Evolutionary conservation across 2,797 vertebrate species (phyloP).

Genomic region (Phataginus tetradactyla): DNA sequence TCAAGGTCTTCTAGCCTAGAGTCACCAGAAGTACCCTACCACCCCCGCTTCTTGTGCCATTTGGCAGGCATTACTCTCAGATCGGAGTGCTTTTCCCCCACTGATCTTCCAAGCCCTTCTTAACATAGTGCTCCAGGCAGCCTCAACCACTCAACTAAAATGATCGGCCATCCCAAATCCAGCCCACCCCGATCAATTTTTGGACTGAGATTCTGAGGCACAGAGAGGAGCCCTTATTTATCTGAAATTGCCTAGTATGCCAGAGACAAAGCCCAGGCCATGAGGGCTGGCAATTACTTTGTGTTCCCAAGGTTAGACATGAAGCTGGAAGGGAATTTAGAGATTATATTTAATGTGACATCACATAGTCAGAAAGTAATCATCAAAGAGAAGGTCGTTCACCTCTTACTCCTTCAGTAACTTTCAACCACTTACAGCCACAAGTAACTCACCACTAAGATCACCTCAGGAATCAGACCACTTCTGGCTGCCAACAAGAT

Average conservation of each 20-base stretch:
- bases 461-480: neutral
- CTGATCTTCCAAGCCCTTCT: neutral
- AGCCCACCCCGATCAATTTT: too few relatives aligned
- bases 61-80: neutral
- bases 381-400: too few relatives aligned
- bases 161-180: neutral
- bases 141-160: neutral
- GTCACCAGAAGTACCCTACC: neutral
- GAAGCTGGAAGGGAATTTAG: neutral
- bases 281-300: neutral
- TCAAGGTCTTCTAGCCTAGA: neutral
- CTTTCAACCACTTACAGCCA: neutral
- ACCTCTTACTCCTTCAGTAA: neutral
- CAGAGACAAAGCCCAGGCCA: neutral
- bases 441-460: neutral
- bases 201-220: neutral
- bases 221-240: neutral
- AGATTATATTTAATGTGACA: neutral
- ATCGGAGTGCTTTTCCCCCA: neutral
- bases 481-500: neutral
- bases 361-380: neutral
- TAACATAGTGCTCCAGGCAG: neutral
- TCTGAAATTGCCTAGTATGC: neutral
- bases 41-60: rapidly evolving
- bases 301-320: neutral